Evolutionary conservation across 2,113 vertebrate species (phyloP).

Genomic region (Actenoides lindsayi): DNA sequence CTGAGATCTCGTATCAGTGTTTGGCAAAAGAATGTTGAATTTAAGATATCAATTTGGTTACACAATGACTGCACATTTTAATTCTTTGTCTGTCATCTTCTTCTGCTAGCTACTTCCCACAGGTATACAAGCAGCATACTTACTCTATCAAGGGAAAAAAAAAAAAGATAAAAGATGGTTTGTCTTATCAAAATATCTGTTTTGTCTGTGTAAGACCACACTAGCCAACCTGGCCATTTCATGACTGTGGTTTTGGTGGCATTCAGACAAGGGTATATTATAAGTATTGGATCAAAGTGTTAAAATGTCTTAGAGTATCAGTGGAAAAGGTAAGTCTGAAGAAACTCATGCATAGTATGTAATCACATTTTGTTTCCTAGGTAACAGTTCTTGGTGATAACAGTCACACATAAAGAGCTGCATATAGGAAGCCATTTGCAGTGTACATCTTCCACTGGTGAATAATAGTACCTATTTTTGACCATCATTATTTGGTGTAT

Average conservation of each 20-base stretch:
- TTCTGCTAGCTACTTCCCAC: background rate
- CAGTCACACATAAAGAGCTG: background rate
- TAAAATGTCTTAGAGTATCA: background rate
- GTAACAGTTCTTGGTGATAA: constrained; percentile 19
- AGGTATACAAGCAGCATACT: background rate
- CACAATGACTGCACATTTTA: background rate
- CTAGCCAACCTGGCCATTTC: background rate
- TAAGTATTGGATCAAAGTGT: background rate
- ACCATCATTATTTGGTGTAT: background rate
- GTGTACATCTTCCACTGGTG: background rate
- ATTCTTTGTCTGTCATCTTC: background rate
- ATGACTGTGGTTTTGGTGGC: background rate
- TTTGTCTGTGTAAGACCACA: background rate
- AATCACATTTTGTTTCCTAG: constrained; percentile 21
- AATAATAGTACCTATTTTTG: background rate
- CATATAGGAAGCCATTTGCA: background rate
- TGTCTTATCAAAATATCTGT: background rate
- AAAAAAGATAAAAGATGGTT: background rate
- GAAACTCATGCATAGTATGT: background rate
- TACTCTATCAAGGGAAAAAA: background rate
- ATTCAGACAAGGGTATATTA: background rate
- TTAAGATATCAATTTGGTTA: background rate
- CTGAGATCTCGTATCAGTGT: background rate
- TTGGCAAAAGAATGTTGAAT: background rate
- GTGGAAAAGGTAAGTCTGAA: background rate